Evolutionary conservation across 2,888 invertebrate genomes (phyloP), one percentile per base, ranked within the genome.

Genomic region (Nomada ruficornis): DNA sequence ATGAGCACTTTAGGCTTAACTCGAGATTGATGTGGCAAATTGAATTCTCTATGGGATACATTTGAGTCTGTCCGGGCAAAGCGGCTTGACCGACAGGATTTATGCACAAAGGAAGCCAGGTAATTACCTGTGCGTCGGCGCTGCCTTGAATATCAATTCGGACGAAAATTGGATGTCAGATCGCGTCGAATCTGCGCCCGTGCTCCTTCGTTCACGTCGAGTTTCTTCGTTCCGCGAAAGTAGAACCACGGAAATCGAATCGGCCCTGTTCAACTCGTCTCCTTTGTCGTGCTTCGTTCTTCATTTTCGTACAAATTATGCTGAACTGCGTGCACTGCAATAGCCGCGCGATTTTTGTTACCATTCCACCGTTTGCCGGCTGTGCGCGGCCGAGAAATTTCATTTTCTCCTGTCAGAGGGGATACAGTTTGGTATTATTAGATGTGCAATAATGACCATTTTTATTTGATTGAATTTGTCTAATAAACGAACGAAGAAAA

Each of bases 31-130:
- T 73, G 72, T 71, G 78, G 76, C 76, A 86, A 86, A 86, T 86
- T 86, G 86, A 82, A 86, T 83, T 86, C 83, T 81, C 76, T 62
- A 74, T 77, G 80, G 80, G 77, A 70, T 67, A 74, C 78, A 72
- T 87, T 86, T 81, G 87, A 86, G 84, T 81, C 78, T 54, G 77
- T 78, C 70, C 69, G 64, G 80, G 68, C 76, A 63, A 80, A 70
- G 62, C 85, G 68, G 82, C 80, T 76, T 80, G 82, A 83, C 77
- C 83, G 83, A 44, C 76, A 47, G 83, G 82, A 82, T 82, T 85
- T 76, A 78, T 78, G 85, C 87, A 85, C 87, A 86, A 86, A 86
- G 87, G 87, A 80, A 83, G 75, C 63, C 83, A 85, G 86, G 81
- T 86, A 85, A 86, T 86, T 87, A 85, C 77, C 84, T 67, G 78